These are phyloP conservation scores for Julus scandinavius DNA, from an alignment of 2,888 invertebrate genomes.

Conservation along the genomic window DNA sequence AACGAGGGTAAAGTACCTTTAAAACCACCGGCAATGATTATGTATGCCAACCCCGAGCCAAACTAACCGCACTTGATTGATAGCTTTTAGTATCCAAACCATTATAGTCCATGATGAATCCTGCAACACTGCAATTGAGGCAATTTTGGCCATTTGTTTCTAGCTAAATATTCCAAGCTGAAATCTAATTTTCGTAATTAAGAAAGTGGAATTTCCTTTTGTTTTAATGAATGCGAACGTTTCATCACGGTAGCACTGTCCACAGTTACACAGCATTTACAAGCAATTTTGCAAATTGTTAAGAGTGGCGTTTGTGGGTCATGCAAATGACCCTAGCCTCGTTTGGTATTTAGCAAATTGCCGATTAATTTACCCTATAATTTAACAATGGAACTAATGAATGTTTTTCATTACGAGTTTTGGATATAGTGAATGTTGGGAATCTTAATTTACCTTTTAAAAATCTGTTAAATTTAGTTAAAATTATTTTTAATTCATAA, in stretches of 20 bases:
- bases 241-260: background rate
- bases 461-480: too few relatives aligned
- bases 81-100: background rate
- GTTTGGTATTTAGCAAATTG: background rate
- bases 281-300: background rate
- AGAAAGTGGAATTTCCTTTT: background rate
- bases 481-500: too few relatives aligned
- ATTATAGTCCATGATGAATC: background rate
- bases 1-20: background rate
- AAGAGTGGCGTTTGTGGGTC: background rate
- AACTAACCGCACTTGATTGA: background rate
- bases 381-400: too few relatives aligned
- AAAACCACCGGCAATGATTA: background rate
- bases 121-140: conserved; percentile 4
- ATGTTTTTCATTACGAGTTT: too few relatives aligned
- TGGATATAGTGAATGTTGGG: too few relatives aligned
- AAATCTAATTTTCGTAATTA: conserved; percentile 14
- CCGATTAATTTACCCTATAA: too few relatives aligned
- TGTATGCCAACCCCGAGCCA: conserved; percentile 1
- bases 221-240: background rate
- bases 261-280: background rate
- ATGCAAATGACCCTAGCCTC: background rate
- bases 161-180: background rate
- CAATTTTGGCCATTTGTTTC: background rate
- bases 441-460: too few relatives aligned